These are phyloP conservation scores for Catharus minimus DNA, from an alignment of 2,113 vertebrate species.

Conservation along the genomic window DNA sequence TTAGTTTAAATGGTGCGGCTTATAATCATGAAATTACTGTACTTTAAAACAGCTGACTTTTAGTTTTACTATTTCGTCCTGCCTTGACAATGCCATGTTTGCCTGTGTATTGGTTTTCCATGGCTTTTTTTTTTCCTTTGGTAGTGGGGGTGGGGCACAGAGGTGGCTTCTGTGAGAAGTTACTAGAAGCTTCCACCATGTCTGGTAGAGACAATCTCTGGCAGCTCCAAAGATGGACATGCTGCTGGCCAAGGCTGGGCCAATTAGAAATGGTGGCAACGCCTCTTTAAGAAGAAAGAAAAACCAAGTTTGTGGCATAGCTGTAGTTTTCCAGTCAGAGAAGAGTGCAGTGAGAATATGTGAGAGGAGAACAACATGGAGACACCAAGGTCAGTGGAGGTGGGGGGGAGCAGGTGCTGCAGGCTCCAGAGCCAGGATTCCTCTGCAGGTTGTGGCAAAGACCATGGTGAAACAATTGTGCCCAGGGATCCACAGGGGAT, in stretches of 20 bases:
- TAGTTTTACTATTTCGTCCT: background rate
- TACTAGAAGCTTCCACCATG: background rate
- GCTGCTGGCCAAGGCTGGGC: background rate
- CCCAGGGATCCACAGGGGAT: background rate
- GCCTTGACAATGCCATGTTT: background rate
- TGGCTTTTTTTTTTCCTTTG: background rate
- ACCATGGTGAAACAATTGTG: background rate
- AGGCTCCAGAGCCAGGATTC: rapidly evolving
- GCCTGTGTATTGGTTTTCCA: background rate
- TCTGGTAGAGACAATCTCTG: background rate
- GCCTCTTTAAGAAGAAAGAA: background rate
- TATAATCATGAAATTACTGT: no score
- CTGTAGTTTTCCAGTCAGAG: background rate
- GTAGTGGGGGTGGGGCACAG: background rate
- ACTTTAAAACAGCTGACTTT: background rate
- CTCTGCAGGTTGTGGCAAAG: background rate
- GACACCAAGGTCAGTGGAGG: background rate
- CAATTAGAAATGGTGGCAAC: background rate
- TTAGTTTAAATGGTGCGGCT: no score
- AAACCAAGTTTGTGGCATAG: background rate
- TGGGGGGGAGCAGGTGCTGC: background rate
- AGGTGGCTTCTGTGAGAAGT: background rate
- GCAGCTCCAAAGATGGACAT: background rate
- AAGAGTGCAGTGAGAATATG: background rate
- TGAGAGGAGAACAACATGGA: background rate